Evolutionary conservation across 1,140 invertebrate genomes (phyloP).

Genomic region (Cydia amplana): DNA sequence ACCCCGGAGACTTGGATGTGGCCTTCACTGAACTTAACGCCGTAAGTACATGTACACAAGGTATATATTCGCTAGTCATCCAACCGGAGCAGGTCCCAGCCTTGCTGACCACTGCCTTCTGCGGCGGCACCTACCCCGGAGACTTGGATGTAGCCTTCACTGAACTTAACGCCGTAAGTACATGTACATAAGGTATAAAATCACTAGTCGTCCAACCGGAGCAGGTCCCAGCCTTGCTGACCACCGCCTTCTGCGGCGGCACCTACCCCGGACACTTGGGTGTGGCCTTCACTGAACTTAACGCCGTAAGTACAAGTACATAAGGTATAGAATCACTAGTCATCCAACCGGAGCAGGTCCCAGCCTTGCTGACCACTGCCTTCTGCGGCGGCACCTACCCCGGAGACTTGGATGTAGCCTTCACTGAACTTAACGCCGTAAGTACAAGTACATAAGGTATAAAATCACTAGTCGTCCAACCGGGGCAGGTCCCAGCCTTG

Average conservation of each 20-base stretch:
- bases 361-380: slow-evolving; percentile 52
- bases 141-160: slow-evolving; percentile 64
- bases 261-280: slow-evolving; percentile 58
- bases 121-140: slow-evolving; percentile 46
- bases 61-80: slow-evolving; percentile 33
- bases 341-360: slow-evolving; percentile 45
- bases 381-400: slow-evolving; percentile 50
- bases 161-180: slow-evolving; percentile 56
- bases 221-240: slow-evolving; percentile 53
- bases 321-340: slow-evolving; percentile 4
- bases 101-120: slow-evolving; percentile 57
- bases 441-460: slow-evolving; percentile 6
- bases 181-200: too few species aligned
- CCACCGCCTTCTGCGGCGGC: slow-evolving; percentile 51
- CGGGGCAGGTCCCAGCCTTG: slow-evolving; percentile 48
- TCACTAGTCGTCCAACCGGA: slow-evolving; percentile 38
- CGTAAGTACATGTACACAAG: slow-evolving; percentile 41
- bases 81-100: slow-evolving; percentile 45
- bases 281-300: slow-evolving; percentile 58
- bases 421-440: slow-evolving; percentile 62
- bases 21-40: slow-evolving; percentile 61
- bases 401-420: slow-evolving; percentile 60
- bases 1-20: slow-evolving; percentile 55
- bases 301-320: slow-evolving; percentile 46
- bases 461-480: slow-evolving; percentile 40